A percentile compares a stretch with the other conserved stretches of the same genome.
These are phyloP conservation scores for Pelosia muscerda DNA, from an alignment of 2,888 invertebrate species.

Conservation along the genomic window DNA sequence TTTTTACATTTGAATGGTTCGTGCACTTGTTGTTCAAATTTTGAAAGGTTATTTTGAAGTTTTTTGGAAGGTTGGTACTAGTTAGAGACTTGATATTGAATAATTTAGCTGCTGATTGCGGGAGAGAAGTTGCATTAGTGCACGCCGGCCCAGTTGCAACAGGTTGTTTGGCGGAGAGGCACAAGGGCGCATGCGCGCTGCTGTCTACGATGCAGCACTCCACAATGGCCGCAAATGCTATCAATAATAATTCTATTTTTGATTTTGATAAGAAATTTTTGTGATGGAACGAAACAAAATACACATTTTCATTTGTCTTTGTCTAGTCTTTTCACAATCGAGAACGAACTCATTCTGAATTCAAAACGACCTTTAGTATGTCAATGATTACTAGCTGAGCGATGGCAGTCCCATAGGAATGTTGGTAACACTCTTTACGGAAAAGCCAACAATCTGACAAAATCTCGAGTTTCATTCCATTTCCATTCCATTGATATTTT, in stretches of 20 bases:
- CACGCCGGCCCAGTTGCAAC: constrained; percentile 84
- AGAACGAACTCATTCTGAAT: no score
- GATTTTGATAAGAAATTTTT: not conserved
- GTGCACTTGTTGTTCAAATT: constrained; percentile 33
- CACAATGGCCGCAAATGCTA: constrained; percentile 68
- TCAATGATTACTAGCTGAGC: no score
- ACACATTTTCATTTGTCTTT: not conserved
- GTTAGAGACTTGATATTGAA: constrained; percentile 50
- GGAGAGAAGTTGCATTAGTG: constrained; percentile 81
- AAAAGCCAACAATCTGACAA: no score
- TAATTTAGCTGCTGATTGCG: constrained; percentile 70
- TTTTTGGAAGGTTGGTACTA: constrained; percentile 32
- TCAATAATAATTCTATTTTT: constrained; percentile 22
- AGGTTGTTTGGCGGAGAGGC: constrained; percentile 81
- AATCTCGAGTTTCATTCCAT: no score
- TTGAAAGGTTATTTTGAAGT: constrained; percentile 35
- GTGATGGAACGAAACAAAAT: not conserved
- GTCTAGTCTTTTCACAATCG: no score
- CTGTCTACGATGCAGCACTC: constrained; percentile 66
- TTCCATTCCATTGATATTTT: no score
- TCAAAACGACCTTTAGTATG: no score
- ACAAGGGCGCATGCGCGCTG: constrained; percentile 72
- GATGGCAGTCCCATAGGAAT: no score
- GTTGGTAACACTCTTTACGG: no score
- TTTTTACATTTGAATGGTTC: constrained; percentile 39